Evolutionary conservation across 2,888 invertebrate genomes (phyloP).

Genomic region (Villa cingulata): DNA sequence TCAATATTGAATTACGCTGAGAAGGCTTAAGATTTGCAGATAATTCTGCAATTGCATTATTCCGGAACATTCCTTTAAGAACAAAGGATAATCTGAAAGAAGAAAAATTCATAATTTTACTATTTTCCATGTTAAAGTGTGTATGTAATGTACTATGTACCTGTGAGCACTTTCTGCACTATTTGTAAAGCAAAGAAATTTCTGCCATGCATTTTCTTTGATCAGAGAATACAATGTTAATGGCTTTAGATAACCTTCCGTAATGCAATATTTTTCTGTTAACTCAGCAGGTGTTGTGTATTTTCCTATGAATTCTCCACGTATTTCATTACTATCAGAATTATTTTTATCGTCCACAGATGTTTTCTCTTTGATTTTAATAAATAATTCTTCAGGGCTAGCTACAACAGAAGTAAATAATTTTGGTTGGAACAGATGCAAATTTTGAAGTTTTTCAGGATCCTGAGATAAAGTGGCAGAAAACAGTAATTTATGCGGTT

Average conservation of each 20-base stretch:
- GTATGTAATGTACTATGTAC: conserved; percentile 8
- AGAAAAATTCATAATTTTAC: neutral
- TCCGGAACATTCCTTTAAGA: conserved; percentile 1
- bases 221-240: conserved; percentile 62
- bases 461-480: conserved; percentile 97
- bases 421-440: conserved; percentile 83
- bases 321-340: conserved; percentile 15
- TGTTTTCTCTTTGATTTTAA: conserved; percentile 10
- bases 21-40: neutral
- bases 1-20: neutral
- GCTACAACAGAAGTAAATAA: conserved; percentile 64
- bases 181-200: conserved; percentile 82
- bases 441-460: conserved; percentile 82
- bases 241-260: conserved; percentile 59
- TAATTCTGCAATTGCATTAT: neutral
- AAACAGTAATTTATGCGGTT: conserved; percentile 80
- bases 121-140: neutral
- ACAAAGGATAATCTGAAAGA: conserved; percentile 26
- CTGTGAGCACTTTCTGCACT: conserved; percentile 63
- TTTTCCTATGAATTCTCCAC: conserved; percentile 51
- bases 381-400: conserved; percentile 17
- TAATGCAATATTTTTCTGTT: conserved; percentile 52
- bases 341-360: neutral
- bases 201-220: conserved; percentile 49
- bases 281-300: conserved; percentile 72